Evolutionary conservation across 2,113 vertebrate genomes (phyloP).

Genomic region (Podarcis raffonei): DNA sequence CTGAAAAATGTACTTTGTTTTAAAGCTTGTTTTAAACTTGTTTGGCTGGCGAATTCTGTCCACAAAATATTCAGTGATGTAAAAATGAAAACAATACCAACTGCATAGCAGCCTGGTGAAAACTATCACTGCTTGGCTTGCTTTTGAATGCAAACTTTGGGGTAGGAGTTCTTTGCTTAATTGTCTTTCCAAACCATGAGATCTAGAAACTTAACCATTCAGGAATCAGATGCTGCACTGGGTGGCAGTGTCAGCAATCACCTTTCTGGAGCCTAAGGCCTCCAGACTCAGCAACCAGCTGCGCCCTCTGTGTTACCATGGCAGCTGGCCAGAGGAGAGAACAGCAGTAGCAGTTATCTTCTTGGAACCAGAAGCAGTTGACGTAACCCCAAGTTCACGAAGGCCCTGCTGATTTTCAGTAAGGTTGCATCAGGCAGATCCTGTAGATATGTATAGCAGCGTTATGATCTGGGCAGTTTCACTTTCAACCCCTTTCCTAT

Average conservation of each 20-base stretch:
- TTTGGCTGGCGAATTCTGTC: slow-evolving; percentile 41
- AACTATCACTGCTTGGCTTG: slow-evolving; percentile 12
- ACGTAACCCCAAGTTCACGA: no score
- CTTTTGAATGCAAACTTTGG: slow-evolving; percentile 27
- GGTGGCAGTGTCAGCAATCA: not conserved
- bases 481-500: no score
- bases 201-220: not conserved
- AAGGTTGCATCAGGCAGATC: no score
- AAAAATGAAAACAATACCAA: slow-evolving; percentile 39
- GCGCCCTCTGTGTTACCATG: not conserved
- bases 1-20: slow-evolving; percentile 46
- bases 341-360: not conserved
- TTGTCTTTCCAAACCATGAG: not conserved
- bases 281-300: not conserved
- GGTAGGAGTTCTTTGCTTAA: not conserved
- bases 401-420: no score
- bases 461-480: no score
- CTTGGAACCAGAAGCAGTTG: no score
- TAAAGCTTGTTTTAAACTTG: slow-evolving; percentile 31
- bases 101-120: slow-evolving; percentile 11
- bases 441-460: no score
- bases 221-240: not conserved
- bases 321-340: not conserved
- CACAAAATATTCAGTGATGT: slow-evolving; percentile 41
- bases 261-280: not conserved